Base-by-base conservation (phyloP, 2,797 vertebrate genomes). In the Dermochelys coriacea region DNA sequence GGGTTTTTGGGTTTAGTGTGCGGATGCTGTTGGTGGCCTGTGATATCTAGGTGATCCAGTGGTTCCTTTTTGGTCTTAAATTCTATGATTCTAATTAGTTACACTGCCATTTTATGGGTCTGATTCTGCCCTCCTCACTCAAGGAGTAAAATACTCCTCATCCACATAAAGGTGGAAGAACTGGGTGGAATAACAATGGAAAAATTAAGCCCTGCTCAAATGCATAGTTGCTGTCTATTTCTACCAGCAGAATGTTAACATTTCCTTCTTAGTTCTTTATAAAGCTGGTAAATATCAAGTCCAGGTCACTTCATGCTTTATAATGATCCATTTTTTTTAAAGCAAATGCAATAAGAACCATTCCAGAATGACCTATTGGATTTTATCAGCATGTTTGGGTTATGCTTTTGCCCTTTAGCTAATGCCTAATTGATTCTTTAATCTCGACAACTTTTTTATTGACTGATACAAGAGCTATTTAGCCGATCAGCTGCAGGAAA, bases 371-470 rank as follows among this genome's bases (percentile, higher is more conserved):
- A 96, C 93, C 96, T 68, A 84, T 91, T 88, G 95, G 96, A 97
- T 97, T 96, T 96, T 97, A 97, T 97, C 96, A 97, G 96, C 77
- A 0, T 96, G 95, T 97, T 96, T 97, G 95, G 97, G 96, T 96
- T 96, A 91, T 7, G 85, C 92, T 94, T 45, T 90, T 89, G 93
- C 96, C 95, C 96, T 90, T 96, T 19, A 93, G 94, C 95, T 89
- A 93, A 95, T 52, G 54, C 92, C 92, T 96, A 97, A 97, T 97
- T 97, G 97, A 94, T 96, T 96, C 96, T 97, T 96, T 97, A 94
- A 97, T 97, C 97, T 94, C 10, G 68, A 97, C 96, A 96, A 96
- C 88, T 86, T 51, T 86, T 96, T 95, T 93, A 97, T 96, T 93
- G 96, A 86, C 94, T 79, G 95, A 93, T 91, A 95, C 96, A 96